These are phyloP conservation scores for Trinorchestia longiramus DNA, from an alignment of 1,140 invertebrate genomes.

Conservation along the genomic window DNA sequence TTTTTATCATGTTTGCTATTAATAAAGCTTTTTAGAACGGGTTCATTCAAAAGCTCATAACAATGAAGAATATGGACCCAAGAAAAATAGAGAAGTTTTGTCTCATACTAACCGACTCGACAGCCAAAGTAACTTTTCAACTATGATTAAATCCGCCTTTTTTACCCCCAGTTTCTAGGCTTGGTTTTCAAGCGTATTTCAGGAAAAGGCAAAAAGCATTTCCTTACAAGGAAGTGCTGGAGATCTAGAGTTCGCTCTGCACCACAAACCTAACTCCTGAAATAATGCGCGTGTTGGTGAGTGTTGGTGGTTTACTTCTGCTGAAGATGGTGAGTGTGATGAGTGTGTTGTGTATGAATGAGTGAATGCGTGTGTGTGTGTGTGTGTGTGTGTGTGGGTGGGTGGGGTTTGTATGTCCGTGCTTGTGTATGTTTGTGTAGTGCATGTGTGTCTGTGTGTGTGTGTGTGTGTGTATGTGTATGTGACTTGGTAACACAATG, in stretches of 20 bases:
- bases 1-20: neutral
- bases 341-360: neutral
- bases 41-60: neutral
- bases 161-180: neutral
- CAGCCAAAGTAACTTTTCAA: slow-evolving; percentile 18
- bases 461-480: neutral
- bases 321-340: neutral
- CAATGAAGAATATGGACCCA: neutral
- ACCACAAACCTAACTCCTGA: too few species aligned
- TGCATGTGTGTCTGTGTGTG: neutral
- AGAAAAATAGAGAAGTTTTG: slow-evolving; percentile 11
- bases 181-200: slow-evolving; percentile 30
- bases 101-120: slow-evolving; percentile 7
- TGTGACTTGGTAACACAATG: neutral
- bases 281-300: neutral
- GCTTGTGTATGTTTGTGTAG: neutral
- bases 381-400: neutral
- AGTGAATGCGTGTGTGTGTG: neutral
- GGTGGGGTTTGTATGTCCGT: too few species aligned
- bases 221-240: slow-evolving; percentile 21
- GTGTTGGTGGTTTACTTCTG: neutral
- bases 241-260: neutral
- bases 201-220: slow-evolving; percentile 9
- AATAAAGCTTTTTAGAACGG: neutral
- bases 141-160: slow-evolving; percentile 41